Conservation (phyloP, 1,140 invertebrate genomes). For the Drosophila ironensis region DNA sequence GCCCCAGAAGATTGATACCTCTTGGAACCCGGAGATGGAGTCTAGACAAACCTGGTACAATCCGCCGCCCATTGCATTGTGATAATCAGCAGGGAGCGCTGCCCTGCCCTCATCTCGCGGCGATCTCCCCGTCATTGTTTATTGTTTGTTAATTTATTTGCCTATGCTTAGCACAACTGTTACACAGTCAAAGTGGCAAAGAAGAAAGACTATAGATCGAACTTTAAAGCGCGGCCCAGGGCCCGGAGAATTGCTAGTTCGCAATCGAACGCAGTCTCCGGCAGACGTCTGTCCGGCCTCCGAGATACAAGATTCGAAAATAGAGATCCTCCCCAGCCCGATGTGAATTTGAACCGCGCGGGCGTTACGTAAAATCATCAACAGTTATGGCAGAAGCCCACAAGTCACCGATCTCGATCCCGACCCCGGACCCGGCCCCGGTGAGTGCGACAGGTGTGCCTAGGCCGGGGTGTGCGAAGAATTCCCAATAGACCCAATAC, state of each 20-base stretch:
- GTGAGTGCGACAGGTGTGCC: neutral
- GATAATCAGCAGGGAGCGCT: conserved; percentile 12
- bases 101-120: neutral
- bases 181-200: neutral
- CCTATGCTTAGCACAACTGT: no score
- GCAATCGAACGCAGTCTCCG: conserved; percentile 17
- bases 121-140: neutral
- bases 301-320: neutral
- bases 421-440: no score
- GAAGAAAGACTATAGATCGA: conserved; percentile 13
- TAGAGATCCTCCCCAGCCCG: neutral
- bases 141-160: conserved; percentile 41
- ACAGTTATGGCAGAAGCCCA: conserved; percentile 10
- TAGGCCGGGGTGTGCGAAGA: conserved; percentile 29
- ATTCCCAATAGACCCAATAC: conserved; percentile 57
- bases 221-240: conserved; percentile 38
- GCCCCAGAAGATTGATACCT: neutral
- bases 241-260: conserved; percentile 30
- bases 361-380: conserved; percentile 21
- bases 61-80: neutral
- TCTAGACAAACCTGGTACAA: conserved; percentile 6
- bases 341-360: neutral
- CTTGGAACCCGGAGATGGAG: neutral
- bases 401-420: no score
- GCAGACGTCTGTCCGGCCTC: neutral